phyloP scores from a whole-genome alignment of 2,888 invertebrate species.

The Xiphydria camelus region DNA sequence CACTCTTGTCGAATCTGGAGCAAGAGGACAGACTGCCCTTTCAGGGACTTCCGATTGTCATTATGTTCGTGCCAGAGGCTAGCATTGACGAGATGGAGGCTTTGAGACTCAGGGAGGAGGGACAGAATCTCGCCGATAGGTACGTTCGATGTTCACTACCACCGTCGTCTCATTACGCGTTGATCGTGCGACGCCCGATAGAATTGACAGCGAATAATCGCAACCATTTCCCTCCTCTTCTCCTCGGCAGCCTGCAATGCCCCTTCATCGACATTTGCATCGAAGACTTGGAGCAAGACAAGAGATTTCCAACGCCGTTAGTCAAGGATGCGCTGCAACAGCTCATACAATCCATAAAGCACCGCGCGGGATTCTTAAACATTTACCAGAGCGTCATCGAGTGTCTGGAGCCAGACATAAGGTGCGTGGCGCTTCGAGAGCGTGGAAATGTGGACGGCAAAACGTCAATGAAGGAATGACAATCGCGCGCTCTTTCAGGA shows the following conservation, averaged over 20 bases:
- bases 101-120: conserved; percentile 84
- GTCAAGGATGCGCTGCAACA: conserved; percentile 75
- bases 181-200: too few species aligned
- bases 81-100: conserved; percentile 82
- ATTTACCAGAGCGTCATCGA: conserved; percentile 76
- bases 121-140: conserved; percentile 88
- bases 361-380: conserved; percentile 75
- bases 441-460: too few species aligned
- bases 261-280: conserved; percentile 81
- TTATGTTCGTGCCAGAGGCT: conserved; percentile 87
- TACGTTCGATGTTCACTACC: conserved; percentile 47
- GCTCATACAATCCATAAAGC: conserved; percentile 76
- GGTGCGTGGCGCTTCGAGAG: too few species aligned
- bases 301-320: conserved; percentile 67
- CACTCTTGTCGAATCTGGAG: conserved; percentile 84
- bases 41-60: conserved; percentile 84
- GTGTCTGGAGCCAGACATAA: conserved; percentile 81
- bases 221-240: background rate
- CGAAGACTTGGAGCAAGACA: conserved; percentile 59
- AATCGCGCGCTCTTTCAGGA: conserved; percentile 68
- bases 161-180: background rate
- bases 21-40: conserved; percentile 87
- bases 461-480: too few species aligned
- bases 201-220: too few species aligned
- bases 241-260: conserved; percentile 71